Evolutionary conservation across 2,113 vertebrate genomes (phyloP).

Genomic region (Cebidichthys violaceus): DNA sequence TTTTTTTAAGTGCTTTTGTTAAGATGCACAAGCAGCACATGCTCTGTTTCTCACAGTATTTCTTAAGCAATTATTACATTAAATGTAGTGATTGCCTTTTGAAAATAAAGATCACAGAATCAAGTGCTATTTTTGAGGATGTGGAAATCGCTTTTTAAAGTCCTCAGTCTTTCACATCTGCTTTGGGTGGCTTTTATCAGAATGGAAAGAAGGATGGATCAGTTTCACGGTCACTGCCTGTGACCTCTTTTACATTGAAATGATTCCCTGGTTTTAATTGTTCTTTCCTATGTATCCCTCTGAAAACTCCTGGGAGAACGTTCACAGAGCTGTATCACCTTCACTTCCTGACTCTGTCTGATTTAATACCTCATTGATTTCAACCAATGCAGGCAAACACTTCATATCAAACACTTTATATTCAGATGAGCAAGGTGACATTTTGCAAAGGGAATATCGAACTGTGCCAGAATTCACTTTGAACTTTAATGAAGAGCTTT

Average conservation of each 20-base stretch:
- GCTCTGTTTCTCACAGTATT: constrained; percentile 70
- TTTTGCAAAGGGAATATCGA: too few relatives aligned
- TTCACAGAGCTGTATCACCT: background rate
- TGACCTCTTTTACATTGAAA: constrained; percentile 31
- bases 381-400: too few relatives aligned
- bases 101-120: constrained; percentile 75
- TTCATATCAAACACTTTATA: too few relatives aligned
- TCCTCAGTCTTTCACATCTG: background rate
- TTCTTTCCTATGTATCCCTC: constrained; percentile 20
- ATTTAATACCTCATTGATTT: background rate
- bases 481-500: too few relatives aligned
- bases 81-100: constrained; percentile 81
- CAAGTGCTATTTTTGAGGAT: constrained; percentile 28
- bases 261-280: constrained; percentile 10
- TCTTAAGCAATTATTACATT: constrained; percentile 75
- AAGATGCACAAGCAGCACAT: constrained; percentile 34
- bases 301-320: background rate
- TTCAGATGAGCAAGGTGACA: too few relatives aligned
- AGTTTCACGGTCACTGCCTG: constrained; percentile 30
- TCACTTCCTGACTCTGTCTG: background rate
- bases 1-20: constrained; percentile 53
- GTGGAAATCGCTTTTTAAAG: constrained; percentile 6
- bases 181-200: constrained; percentile 17
- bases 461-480: too few relatives aligned
- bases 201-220: constrained; percentile 7